Evolutionary conservation across 2,888 invertebrate genomes (phyloP).

Genomic region (Drosophila mayaguana): DNA sequence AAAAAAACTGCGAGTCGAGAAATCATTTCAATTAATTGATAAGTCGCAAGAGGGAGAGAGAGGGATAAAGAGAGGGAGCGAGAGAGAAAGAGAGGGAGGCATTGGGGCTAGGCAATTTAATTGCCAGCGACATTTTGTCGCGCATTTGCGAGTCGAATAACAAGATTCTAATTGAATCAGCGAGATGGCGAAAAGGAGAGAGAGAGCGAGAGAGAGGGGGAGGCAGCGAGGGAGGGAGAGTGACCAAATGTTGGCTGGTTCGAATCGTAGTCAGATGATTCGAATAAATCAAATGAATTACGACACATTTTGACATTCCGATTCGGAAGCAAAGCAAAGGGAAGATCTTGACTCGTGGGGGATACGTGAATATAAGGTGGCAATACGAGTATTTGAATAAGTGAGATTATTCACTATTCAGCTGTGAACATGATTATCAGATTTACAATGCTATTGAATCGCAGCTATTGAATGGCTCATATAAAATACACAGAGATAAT

Average conservation of each 20-base stretch:
- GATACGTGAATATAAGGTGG: not conserved
- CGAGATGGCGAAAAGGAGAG: not conserved
- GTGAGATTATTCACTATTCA: not conserved
- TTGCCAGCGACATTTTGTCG: slow-evolving; percentile 71
- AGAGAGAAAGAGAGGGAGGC: not conserved
- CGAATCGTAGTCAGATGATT: slow-evolving; percentile 18
- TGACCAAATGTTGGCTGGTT: slow-evolving; percentile 4
- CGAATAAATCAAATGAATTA: slow-evolving; percentile 33
- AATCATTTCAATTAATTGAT: slow-evolving; percentile 75
- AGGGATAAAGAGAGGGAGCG: not conserved
- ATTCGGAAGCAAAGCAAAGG: not conserved
- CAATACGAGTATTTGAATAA: not conserved
- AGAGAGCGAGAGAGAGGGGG: not conserved
- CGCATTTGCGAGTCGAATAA: slow-evolving; percentile 40
- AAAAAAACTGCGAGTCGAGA: slow-evolving; percentile 33
- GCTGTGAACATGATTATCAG: not conserved
- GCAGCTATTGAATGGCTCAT: no score
- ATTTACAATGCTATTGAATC: not conserved
- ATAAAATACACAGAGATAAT: not conserved
- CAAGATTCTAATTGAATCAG: slow-evolving; percentile 63
- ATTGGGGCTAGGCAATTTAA: slow-evolving; percentile 52
- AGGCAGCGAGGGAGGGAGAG: not conserved
- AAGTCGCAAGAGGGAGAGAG: slow-evolving; percentile 49
- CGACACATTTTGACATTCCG: slow-evolving; percentile 26
- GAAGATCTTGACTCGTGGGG: not conserved